Conservation (phyloP, 2,888 invertebrate genomes). For the Onthophagus sagittarius region DNA sequence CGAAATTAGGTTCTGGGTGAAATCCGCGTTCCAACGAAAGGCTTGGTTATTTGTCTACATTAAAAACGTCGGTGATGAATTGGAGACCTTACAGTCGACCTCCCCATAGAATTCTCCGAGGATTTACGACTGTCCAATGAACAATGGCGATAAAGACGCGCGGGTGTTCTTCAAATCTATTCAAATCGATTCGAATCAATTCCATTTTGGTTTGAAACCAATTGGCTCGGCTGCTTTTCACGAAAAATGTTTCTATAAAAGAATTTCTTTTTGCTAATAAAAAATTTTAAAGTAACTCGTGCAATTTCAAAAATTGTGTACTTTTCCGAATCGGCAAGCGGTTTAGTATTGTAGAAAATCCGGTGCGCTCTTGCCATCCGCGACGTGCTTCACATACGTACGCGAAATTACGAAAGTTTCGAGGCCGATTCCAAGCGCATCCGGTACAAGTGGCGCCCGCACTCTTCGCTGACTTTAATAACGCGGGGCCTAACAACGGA, state of each 20-base stretch:
- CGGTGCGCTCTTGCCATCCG: not conserved
- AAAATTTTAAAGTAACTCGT: not conserved
- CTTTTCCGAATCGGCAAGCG: not conserved
- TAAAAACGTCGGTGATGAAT: constrained; percentile 13
- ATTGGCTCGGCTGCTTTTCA: not conserved
- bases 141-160: not conserved
- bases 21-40: constrained; percentile 5
- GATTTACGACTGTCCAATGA: not conserved
- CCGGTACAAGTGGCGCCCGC: not conserved
- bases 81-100: not conserved
- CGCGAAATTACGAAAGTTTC: not conserved
- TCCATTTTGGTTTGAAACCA: not conserved
- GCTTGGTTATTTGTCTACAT: constrained; percentile 9
- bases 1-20: constrained; percentile 1
- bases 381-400: not conserved
- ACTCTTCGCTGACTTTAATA: not conserved
- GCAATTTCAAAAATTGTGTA: not conserved
- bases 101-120: not conserved
- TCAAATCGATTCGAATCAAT: not conserved
- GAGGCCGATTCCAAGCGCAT: not conserved
- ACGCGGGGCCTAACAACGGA: not conserved
- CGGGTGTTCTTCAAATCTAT: not conserved
- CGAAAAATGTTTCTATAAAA: not conserved
- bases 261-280: not conserved
- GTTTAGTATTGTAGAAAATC: not conserved